These are phyloP conservation scores for Dendrocincla fuliginosa DNA, from an alignment of 2,797 vertebrate species.

Conservation along the genomic window DNA sequence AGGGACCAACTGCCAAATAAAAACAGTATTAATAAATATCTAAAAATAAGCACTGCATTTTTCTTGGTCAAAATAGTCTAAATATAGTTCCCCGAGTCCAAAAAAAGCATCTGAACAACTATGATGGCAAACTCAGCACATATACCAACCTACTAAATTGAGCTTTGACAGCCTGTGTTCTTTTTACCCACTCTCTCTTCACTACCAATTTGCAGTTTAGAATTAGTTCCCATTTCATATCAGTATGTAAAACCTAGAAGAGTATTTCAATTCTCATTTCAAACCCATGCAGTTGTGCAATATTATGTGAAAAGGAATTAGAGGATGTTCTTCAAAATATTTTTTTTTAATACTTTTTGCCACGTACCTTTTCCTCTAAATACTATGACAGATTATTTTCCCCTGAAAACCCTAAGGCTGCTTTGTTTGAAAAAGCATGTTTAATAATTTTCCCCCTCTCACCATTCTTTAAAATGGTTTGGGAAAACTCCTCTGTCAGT, in stretches of 20 bases:
- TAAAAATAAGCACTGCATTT: not conserved
- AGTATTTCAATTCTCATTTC: not conserved
- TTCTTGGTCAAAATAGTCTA: slow-evolving; percentile 11
- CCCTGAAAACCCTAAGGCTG: not conserved
- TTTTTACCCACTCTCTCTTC: not conserved
- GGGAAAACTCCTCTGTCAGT: not conserved
- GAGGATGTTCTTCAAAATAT: not conserved
- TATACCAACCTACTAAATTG: not conserved
- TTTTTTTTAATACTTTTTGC: not conserved
- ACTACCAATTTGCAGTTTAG: not conserved
- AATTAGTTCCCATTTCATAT: not conserved
- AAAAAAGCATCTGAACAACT: slow-evolving; percentile 22
- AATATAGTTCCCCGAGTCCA: not conserved
- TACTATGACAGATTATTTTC: not conserved
- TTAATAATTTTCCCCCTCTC: not conserved
- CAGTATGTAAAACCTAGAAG: not conserved
- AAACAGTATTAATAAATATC: slow-evolving; percentile 27
- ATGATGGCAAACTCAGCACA: not conserved
- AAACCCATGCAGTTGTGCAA: not conserved
- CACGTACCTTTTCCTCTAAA: not conserved
- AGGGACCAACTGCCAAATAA: slow-evolving; percentile 83
- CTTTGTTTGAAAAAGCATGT: not conserved
- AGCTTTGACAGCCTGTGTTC: not conserved
- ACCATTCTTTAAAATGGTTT: not conserved
- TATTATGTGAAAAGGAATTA: not conserved